phyloP scores from a whole-genome alignment of 2,888 invertebrate species.

The Elmis aenea region DNA sequence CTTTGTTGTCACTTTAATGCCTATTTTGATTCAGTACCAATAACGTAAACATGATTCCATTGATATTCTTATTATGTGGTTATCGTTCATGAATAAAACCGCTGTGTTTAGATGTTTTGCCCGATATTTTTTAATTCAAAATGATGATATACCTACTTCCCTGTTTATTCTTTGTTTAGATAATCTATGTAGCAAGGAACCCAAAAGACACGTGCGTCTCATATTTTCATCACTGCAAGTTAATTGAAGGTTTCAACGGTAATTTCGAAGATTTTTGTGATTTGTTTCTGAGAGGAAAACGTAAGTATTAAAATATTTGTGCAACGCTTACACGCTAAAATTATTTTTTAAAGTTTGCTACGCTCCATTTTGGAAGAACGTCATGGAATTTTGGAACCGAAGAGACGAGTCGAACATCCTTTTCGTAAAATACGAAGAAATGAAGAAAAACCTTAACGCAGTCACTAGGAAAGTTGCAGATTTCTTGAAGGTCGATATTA shows the following conservation, averaged over 20 bases:
- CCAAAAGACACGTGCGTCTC: slow-evolving; percentile 89
- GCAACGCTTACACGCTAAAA: background rate
- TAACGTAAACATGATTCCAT: too few relatives aligned
- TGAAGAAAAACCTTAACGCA: slow-evolving; percentile 60
- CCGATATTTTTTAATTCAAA: background rate
- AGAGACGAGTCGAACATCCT: slow-evolving; percentile 67
- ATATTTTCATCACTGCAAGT: slow-evolving; percentile 75
- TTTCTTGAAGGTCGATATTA: slow-evolving; percentile 42
- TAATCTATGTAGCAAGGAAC: slow-evolving; percentile 82
- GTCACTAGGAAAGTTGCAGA: slow-evolving; percentile 42
- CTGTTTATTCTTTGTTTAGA: slow-evolving; percentile 58
- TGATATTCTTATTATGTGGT: too few relatives aligned
- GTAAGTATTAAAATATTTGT: slow-evolving; percentile 35
- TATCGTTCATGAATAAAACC: too few relatives aligned
- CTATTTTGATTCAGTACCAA: too few relatives aligned
- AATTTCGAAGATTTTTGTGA: slow-evolving; percentile 72
- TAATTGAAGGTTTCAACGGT: slow-evolving; percentile 53
- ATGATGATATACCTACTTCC: too few relatives aligned
- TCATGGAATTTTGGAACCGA: slow-evolving; percentile 62
- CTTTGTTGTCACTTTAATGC: too few relatives aligned
- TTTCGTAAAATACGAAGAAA: slow-evolving; percentile 77
- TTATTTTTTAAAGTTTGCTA: slow-evolving; percentile 27
- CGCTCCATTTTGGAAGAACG: slow-evolving; percentile 34
- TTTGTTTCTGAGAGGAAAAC: slow-evolving; percentile 60
- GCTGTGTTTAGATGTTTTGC: too few relatives aligned